phyloP scores from a whole-genome alignment of 2,113 vertebrate species.

The Chauna torquata region DNA sequence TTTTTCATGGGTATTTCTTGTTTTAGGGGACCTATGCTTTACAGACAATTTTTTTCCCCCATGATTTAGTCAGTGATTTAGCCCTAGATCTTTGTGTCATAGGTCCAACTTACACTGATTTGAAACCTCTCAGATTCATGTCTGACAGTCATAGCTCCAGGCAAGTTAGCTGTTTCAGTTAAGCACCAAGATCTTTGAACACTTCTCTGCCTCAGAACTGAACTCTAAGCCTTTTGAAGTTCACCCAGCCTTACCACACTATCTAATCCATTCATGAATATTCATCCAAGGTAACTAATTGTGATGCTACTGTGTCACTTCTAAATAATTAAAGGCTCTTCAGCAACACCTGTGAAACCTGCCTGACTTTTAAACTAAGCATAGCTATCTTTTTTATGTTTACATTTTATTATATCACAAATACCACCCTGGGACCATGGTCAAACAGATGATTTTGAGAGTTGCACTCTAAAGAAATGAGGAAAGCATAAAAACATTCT shows the following conservation, averaged over 20 bases:
- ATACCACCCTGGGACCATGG: constrained; percentile 35
- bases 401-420: constrained; percentile 61
- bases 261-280: constrained; percentile 45
- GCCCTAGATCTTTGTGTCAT: background rate
- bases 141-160: background rate
- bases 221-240: background rate
- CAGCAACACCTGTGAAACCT: constrained; percentile 46
- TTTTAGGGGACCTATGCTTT: background rate
- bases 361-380: constrained; percentile 44
- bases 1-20: background rate
- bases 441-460: constrained; percentile 69
- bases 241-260: background rate
- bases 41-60: rapidly evolving
- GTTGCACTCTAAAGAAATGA: constrained; percentile 21
- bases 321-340: constrained; percentile 40
- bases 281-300: constrained; percentile 35
- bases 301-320: constrained; percentile 30
- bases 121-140: background rate
- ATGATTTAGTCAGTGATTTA: background rate
- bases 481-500: constrained; percentile 57
- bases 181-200: background rate
- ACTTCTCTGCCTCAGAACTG: background rate
- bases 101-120: background rate
- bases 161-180: background rate
- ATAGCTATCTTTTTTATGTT: constrained; percentile 43